A percentile compares a stretch with the other conserved stretches of the same genome.
These are phyloP conservation scores for Nomia melanderi DNA, from an alignment of 1,140 invertebrate species.

Conservation along the genomic window DNA sequence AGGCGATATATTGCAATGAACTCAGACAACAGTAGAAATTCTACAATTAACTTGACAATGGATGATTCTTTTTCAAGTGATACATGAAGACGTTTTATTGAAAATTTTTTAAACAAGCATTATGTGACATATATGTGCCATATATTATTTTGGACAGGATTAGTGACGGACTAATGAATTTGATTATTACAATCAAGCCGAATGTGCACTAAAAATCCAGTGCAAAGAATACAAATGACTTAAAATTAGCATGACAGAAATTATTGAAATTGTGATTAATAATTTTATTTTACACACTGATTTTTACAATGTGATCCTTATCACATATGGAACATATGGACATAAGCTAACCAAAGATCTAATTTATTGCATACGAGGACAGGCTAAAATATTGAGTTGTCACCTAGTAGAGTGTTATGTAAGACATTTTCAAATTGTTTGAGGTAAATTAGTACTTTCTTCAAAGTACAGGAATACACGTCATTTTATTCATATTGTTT, in stretches of 20 bases:
- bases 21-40: conserved; percentile 76
- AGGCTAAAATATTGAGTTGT: conserved; percentile 31
- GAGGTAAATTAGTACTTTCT: background rate
- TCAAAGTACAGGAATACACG: background rate
- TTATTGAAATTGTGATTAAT: conserved; percentile 3
- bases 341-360: conserved; percentile 27
- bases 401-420: background rate
- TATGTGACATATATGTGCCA: conserved; percentile 26
- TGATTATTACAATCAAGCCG: background rate
- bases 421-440: conserved; percentile 7
- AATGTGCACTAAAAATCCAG: background rate
- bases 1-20: conserved; percentile 76
- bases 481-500: background rate
- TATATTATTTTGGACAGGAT: conserved; percentile 25
- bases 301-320: conserved; percentile 7
- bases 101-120: conserved; percentile 24
- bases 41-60: conserved; percentile 68
- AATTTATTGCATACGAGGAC: conserved; percentile 1
- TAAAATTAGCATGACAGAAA: background rate
- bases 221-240: background rate
- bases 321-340: background rate
- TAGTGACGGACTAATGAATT: background rate
- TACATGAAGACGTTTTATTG: conserved; percentile 18
- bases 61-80: conserved; percentile 73
- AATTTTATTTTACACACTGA: conserved; percentile 8